Evolutionary conservation across 2,113 vertebrate genomes (phyloP).

Genomic region (Rhipidura dahli): DNA sequence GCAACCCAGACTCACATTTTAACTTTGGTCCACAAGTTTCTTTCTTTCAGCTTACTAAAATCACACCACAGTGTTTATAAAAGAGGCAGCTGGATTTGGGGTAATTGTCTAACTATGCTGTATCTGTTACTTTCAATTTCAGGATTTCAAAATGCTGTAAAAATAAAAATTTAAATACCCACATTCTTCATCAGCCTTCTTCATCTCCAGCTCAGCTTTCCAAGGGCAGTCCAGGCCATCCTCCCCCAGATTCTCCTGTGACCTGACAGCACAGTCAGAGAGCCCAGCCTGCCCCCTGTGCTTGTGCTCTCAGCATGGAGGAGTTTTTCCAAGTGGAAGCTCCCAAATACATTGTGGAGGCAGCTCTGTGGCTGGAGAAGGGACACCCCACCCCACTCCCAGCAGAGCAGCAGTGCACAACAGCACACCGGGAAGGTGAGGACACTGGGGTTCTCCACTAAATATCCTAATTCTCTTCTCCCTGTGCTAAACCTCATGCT

Average conservation of each 20-base stretch:
- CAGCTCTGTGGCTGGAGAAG: not conserved
- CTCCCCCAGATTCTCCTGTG: not conserved
- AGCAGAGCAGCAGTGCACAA: not conserved
- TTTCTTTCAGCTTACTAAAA: not conserved
- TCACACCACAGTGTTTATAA: not conserved
- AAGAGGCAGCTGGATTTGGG: not conserved
- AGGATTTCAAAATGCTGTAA: not conserved
- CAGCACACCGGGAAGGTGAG: not conserved
- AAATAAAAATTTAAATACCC: not conserved
- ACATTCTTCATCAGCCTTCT: not conserved
- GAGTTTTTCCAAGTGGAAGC: not conserved
- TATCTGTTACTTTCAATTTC: not conserved
- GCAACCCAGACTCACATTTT: not conserved
- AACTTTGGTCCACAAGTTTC: not conserved
- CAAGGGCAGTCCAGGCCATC: not conserved
- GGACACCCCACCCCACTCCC: not conserved
- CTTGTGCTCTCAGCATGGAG: fast-evolving
- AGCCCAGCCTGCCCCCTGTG: not conserved
- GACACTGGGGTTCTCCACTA: not conserved
- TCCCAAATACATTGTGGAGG: fast-evolving
- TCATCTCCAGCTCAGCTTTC: no score
- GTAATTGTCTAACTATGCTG: not conserved
- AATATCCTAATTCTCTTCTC: not conserved
- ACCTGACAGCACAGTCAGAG: not conserved
- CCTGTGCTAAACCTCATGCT: not conserved